These are phyloP conservation scores for Heteropelma amictum DNA, from an alignment of 2,888 invertebrate genomes.

Conservation along the genomic window DNA sequence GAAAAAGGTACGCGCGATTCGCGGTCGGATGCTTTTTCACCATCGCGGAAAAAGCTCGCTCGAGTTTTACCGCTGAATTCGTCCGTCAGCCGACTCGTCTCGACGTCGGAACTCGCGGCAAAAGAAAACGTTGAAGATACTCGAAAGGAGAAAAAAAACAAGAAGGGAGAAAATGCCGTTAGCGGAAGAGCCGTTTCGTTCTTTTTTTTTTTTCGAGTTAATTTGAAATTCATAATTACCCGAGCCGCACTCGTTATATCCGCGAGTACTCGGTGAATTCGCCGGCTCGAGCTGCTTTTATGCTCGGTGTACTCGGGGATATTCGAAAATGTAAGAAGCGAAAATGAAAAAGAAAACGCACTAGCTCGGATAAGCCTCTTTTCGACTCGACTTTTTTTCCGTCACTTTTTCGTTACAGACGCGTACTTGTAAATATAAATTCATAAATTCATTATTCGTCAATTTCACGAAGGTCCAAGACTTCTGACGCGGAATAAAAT, in stretches of 20 bases:
- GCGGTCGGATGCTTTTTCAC: slow-evolving; percentile 11
- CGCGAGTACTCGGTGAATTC: slow-evolving; percentile 23
- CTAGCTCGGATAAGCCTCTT: slow-evolving; percentile 29
- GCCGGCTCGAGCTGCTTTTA: no score
- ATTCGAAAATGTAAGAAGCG: slow-evolving; percentile 27
- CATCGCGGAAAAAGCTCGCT: slow-evolving; percentile 31
- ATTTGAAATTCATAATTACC: slow-evolving; percentile 78
- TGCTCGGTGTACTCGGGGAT: slow-evolving; percentile 44
- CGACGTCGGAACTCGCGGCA: slow-evolving; percentile 31
- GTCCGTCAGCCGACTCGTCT: slow-evolving; percentile 34
- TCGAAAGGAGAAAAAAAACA: slow-evolving; percentile 66
- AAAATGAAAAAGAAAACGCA: slow-evolving; percentile 28
- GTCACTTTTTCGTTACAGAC: slow-evolving; percentile 14
- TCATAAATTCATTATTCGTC: no score
- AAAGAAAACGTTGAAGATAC: slow-evolving; percentile 68
- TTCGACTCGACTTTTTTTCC: slow-evolving; percentile 17
- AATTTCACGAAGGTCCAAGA: no score
- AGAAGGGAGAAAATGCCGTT: slow-evolving; percentile 56
- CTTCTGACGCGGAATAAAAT: no score
- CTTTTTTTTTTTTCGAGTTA: slow-evolving; percentile 77
- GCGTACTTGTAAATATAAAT: no score
- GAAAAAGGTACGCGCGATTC: not conserved
- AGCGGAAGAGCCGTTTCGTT: slow-evolving; percentile 69
- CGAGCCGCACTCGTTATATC: slow-evolving; percentile 63
- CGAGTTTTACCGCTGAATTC: slow-evolving; percentile 32